phyloP scores from a whole-genome alignment of 2,888 invertebrate genomes.

The Leptogaster cylindrica region DNA sequence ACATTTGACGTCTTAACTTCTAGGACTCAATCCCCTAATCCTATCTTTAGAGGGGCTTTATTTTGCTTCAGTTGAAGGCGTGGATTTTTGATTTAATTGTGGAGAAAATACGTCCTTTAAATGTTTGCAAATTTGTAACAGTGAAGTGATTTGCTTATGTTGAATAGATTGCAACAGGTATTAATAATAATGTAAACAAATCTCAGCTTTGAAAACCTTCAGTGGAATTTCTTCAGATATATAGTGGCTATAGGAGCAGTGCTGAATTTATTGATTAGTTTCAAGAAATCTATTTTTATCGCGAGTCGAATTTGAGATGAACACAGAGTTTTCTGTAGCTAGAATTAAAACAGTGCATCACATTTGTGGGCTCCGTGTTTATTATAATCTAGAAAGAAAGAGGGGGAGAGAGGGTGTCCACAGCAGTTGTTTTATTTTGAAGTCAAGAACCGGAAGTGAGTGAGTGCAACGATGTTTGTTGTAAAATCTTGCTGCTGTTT shows the following conservation, averaged over 20 bases:
- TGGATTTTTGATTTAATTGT: slow-evolving; percentile 16
- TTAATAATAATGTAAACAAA: slow-evolving; percentile 20
- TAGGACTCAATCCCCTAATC: too few relatives aligned
- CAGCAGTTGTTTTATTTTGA: too few relatives aligned
- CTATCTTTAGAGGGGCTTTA: too few relatives aligned
- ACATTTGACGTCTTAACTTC: too few relatives aligned
- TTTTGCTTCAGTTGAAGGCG: too few relatives aligned
- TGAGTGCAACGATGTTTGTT: too few relatives aligned
- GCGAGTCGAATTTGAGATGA: not conserved
- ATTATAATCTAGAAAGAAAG: not conserved
- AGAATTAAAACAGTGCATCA: slow-evolving; percentile 5
- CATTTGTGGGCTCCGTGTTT: slow-evolving; percentile 2
- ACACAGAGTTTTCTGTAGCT: not conserved
- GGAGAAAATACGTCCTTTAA: not conserved
- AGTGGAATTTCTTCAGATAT: not conserved
- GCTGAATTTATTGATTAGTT: slow-evolving; percentile 41
- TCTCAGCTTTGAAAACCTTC: slow-evolving; percentile 27
- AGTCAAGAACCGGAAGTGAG: too few relatives aligned
- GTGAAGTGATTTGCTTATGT: slow-evolving; percentile 1
- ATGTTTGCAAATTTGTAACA: slow-evolving; percentile 18
- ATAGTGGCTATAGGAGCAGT: slow-evolving; percentile 27
- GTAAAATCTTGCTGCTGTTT: too few relatives aligned
- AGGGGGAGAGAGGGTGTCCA: too few relatives aligned
- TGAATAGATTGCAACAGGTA: slow-evolving; percentile 38
- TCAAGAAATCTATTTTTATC: slow-evolving; percentile 40